Evolutionary conservation across 1,140 invertebrate species (phyloP).

Genomic region (Trissolcus basalis): DNA sequence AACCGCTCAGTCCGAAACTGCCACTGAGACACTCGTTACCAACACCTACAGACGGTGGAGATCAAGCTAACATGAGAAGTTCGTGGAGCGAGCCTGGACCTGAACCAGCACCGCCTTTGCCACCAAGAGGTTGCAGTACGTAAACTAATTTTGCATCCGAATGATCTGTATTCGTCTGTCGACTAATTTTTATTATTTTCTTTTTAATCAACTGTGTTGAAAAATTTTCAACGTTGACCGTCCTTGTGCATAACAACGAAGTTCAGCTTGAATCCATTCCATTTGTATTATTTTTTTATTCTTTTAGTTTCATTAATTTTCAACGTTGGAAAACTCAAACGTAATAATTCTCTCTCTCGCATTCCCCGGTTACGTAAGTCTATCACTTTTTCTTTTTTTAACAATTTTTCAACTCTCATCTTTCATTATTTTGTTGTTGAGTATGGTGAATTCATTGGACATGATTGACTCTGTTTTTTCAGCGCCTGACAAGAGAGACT

Average conservation of each 20-base stretch:
- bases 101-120: conserved; percentile 79
- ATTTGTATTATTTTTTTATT: conserved; percentile 34
- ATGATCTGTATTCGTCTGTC: no score
- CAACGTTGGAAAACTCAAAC: conserved; percentile 41
- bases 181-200: no score
- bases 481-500: conserved; percentile 79
- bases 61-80: conserved; percentile 74
- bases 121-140: conserved; percentile 79
- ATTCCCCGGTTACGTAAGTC: conserved; percentile 49
- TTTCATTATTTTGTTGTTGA: neutral
- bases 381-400: conserved; percentile 13
- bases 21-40: conserved; percentile 77
- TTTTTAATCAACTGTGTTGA: no score
- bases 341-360: conserved; percentile 45
- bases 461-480: conserved; percentile 38
- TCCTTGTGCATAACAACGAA: neutral
- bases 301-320: conserved; percentile 55
- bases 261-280: conserved; percentile 20
- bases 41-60: conserved; percentile 71
- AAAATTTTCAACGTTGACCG: neutral
- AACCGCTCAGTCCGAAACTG: conserved; percentile 78
- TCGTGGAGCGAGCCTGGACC: conserved; percentile 79
- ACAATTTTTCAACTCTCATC: neutral
- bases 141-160: conserved; percentile 25
- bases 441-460: no score